Evolutionary conservation across 2,888 invertebrate genomes (phyloP), one percentile per base, ranked within the genome.

Genomic region (Cactoblastis cactorum): DNA sequence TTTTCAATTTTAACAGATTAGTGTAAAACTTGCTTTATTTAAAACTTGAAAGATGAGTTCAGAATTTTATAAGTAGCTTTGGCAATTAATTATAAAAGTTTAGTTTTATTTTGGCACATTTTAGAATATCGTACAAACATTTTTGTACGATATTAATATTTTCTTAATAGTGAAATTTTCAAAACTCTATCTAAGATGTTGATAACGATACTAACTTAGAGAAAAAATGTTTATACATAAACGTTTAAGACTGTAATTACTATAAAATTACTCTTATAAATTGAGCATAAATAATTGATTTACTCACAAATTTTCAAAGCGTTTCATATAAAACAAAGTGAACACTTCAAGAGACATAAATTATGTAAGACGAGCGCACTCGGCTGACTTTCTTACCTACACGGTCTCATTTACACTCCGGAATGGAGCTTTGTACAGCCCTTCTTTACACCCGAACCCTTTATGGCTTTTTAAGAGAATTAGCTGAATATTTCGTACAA

Each of bases 321-420:
- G 62, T 58, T 60, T 61, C 64, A 55, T 69, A 63, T 65, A 65
- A 70, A 74, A 74, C 74, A 75, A 73, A 74, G 65, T 64, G 64
- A 74, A 67, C 64, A 65, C 69, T 74, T 76, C 65, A 71, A 68
- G 66, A 64, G 63, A 54, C 63, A 66, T 69, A 62, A 69, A 73
- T 74, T 69, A 71, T 73, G 66, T 70, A 71, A 70, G 63, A 57
- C 51, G 61, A 59, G 58, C 53, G 54, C 62, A 63, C 58, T 51
- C 51, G 43, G 55, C 52, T 56, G 59, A 57, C 57, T 58, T 59
- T 55, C 61, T 59, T 62, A 62, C 66, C 60, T 56, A 61, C 62
- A 55, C 60, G 51, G 58, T 53, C 66, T 67, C 65, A 65, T 70
- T 70, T 70, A 55, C 61, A 57, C 65, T 56, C 60, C 54, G 62